Percentiles rank a stretch among this genome's conserved stretches.
Conservation (phyloP, 2,888 invertebrate species). For the Drosophila setosimentum region DNA sequence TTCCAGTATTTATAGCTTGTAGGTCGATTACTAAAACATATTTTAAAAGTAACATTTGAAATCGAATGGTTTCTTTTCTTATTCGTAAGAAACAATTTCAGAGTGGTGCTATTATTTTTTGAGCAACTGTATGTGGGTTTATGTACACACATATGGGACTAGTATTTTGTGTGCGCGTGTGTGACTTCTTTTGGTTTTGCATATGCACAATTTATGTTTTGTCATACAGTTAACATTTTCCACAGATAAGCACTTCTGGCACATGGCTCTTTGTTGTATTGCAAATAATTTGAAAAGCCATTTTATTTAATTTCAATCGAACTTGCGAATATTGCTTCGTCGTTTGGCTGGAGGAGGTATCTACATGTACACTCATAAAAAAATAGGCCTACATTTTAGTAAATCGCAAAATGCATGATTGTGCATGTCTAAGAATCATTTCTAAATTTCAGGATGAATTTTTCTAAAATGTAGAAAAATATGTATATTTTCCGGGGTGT, state of each 20-base stretch:
- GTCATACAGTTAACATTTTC: slow-evolving; percentile 78
- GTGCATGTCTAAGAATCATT: not conserved
- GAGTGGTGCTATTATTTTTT: not conserved
- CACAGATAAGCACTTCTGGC: slow-evolving; percentile 77
- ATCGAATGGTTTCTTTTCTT: not conserved
- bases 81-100: not conserved
- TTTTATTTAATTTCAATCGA: slow-evolving; percentile 75
- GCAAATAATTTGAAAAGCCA: slow-evolving; percentile 76
- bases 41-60: not conserved
- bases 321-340: slow-evolving; percentile 39
- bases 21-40: not conserved
- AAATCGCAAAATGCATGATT: not conserved
- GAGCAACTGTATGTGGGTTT: not conserved
- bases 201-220: slow-evolving; percentile 79
- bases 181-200: slow-evolving; percentile 57
- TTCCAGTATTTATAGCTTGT: not conserved
- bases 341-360: slow-evolving; percentile 1
- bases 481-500: not conserved
- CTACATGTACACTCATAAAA: not conserved
- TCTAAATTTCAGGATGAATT: not conserved
- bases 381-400: not conserved
- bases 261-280: slow-evolving; percentile 57
- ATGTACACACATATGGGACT: slow-evolving; percentile 6
- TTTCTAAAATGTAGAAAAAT: not conserved
- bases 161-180: slow-evolving; percentile 29